A percentile compares a stretch with the other conserved stretches of the same genome.
phyloP scores from a whole-genome alignment of 2,888 invertebrate species.

The Trichogramma evanescens region DNA sequence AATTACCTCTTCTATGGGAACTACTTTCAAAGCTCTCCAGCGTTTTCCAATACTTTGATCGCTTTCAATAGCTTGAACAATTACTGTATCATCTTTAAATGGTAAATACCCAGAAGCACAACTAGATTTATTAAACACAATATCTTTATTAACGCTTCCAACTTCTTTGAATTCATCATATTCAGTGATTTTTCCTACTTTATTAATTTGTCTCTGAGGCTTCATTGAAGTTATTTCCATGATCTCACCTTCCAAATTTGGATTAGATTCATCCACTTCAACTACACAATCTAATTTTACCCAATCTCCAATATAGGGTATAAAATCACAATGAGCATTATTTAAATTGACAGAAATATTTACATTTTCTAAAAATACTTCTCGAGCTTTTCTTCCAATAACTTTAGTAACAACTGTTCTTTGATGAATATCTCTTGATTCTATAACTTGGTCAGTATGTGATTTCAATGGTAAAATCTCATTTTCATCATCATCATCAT shows the following conservation, averaged over 20 bases:
- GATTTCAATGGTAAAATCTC: no score
- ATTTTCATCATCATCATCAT: neutral
- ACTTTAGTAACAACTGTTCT: constrained; percentile 47
- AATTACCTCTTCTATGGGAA: constrained; percentile 33
- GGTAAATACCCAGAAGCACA: constrained; percentile 54
- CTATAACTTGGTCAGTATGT: constrained; percentile 2
- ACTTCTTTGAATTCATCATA: constrained; percentile 40
- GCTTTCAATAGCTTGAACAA: constrained; percentile 67
- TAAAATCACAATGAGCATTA: constrained; percentile 55
- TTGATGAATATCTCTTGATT: constrained; percentile 25
- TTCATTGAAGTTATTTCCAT: constrained; percentile 56
- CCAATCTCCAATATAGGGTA: constrained; percentile 67
- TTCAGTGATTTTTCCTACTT: constrained; percentile 49
- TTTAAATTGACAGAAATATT: constrained; percentile 59
- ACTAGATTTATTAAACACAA: constrained; percentile 56
- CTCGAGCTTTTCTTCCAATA: constrained; percentile 41
- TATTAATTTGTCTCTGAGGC: constrained; percentile 55
- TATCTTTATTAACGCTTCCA: constrained; percentile 55
- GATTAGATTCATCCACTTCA: constrained; percentile 55
- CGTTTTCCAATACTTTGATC: constrained; percentile 53
- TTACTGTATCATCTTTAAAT: constrained; percentile 56
- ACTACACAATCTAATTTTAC: constrained; percentile 58
- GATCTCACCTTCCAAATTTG: constrained; percentile 52
- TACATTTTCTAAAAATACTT: constrained; percentile 50
- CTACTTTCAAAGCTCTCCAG: constrained; percentile 57